Evolutionary conservation across 1,140 invertebrate species (phyloP), one percentile per base, ranked within the genome.

Genomic region (Homalodisca vitripennis): DNA sequence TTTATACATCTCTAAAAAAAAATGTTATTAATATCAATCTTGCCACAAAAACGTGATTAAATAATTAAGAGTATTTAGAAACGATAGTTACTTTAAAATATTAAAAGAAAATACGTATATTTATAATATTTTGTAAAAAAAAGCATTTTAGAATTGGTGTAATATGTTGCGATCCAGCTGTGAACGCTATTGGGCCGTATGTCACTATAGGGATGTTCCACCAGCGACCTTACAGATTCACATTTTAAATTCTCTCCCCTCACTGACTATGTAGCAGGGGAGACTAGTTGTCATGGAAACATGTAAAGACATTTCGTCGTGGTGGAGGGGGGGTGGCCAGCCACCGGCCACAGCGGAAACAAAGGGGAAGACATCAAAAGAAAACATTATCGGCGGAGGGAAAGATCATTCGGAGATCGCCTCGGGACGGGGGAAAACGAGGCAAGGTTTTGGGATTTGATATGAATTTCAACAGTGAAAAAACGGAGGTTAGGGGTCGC

Each of bases 391-490:
- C 55, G 55, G 27, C 55, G 27, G 29, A 60, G 63, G 41, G 32
- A 32, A 34, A 64, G 32, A 31, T 66, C 41, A 66, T 66, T 66
- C 29, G 14, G 55, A 26, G 13, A 60, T 60, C 55, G 27, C 63
- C 32, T 46, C 63, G 27, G 63, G 32, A 22, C 34, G 55, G 55
- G 1, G 29, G 20, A 10, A 22, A 55, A 22, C 3, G 31, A 34
- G 20, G 63, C 17, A 24, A 13, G 63, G 63, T 66, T 66, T 66
- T 66, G 47, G 63, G 63, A 66, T 66, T 66, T 66, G 63, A 66
- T 66, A 66, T 66, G 63, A 66, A 66, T 66, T 66, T 66, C 63
- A 66, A 66, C 32, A 66, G 63, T 66, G 32, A 66, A 66, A 66
- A 66, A 66, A 66, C 63, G 32, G 27, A 66, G 63, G 63, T 66